Evolutionary conservation across 2,113 vertebrate genomes (phyloP).

Genomic region (Bucco capensis): DNA sequence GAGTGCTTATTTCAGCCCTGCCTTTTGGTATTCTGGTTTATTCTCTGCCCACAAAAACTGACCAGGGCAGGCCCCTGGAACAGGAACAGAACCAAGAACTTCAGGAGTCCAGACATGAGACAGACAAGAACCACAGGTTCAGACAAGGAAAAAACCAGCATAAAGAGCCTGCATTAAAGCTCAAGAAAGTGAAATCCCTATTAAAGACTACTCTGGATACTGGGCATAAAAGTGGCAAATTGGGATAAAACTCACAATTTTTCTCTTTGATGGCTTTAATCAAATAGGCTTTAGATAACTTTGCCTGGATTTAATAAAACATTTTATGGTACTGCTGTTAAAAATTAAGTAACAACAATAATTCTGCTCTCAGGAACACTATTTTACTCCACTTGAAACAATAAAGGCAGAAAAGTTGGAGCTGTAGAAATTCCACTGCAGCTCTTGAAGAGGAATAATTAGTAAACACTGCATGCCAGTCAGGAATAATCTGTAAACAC

Average conservation of each 20-base stretch:
- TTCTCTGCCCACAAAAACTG: conserved; percentile 30
- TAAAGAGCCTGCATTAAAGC: background rate
- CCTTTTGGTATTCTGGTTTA: background rate
- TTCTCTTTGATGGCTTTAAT: background rate
- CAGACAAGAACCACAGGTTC: background rate
- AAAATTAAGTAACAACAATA: conserved; percentile 26
- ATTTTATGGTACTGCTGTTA: background rate
- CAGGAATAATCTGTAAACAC: background rate
- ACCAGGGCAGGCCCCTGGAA: background rate
- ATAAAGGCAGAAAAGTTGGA: background rate
- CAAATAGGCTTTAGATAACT: background rate
- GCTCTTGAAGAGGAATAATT: background rate
- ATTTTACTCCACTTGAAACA: conserved; percentile 41
- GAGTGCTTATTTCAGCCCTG: conserved; percentile 15
- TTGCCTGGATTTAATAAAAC: background rate
- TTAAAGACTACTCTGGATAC: background rate
- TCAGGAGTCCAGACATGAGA: background rate
- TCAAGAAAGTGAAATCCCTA: conserved; percentile 1
- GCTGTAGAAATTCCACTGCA: conserved; percentile 22
- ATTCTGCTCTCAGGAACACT: background rate
- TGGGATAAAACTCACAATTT: background rate
- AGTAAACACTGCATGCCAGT: background rate
- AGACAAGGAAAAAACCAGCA: background rate
- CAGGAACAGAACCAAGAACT: too few relatives aligned
- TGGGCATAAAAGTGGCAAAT: background rate